phyloP scores from a whole-genome alignment of 2,888 invertebrate species.

The Flexamia atlantica region DNA sequence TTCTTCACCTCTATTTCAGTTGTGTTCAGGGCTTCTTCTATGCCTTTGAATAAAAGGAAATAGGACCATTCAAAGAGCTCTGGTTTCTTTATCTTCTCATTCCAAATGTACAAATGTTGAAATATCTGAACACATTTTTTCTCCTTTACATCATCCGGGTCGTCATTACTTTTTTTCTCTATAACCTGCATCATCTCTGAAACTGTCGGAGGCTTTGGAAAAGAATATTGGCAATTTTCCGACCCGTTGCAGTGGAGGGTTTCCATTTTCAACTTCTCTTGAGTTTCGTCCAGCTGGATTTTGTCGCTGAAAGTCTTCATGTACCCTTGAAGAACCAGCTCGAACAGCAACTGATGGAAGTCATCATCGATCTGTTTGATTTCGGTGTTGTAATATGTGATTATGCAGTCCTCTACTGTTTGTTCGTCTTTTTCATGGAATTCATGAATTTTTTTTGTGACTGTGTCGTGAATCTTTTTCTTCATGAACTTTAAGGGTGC shows the following conservation, averaged over 20 bases:
- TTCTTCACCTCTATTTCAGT: constrained; percentile 2
- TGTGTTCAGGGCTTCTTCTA: not conserved
- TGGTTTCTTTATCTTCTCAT: constrained; percentile 9
- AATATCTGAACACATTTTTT: constrained; percentile 7
- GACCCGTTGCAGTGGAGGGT: not conserved
- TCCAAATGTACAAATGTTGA: constrained; percentile 15
- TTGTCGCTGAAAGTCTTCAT: not conserved
- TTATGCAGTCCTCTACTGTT: constrained; percentile 9
- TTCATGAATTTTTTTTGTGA: not conserved
- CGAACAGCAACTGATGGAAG: constrained; percentile 3
- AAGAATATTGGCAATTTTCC: not conserved
- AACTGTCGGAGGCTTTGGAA: not conserved
- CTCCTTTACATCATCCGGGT: not conserved
- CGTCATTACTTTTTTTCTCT: not conserved
- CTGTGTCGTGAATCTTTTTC: not conserved
- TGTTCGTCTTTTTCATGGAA: constrained; percentile 14
- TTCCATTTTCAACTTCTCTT: constrained; percentile 11
- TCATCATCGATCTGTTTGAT: not conserved
- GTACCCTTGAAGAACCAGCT: constrained; percentile 6
- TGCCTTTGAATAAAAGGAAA: not conserved
- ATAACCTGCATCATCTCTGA: not conserved
- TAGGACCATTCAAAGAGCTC: not conserved
- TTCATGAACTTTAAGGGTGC: constrained; percentile 12
- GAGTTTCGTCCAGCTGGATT: constrained; percentile 1
- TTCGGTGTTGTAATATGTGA: constrained; percentile 9